These are phyloP conservation scores for Enoplosus armatus DNA, from an alignment of 2,797 vertebrate species.

Conservation along the genomic window DNA sequence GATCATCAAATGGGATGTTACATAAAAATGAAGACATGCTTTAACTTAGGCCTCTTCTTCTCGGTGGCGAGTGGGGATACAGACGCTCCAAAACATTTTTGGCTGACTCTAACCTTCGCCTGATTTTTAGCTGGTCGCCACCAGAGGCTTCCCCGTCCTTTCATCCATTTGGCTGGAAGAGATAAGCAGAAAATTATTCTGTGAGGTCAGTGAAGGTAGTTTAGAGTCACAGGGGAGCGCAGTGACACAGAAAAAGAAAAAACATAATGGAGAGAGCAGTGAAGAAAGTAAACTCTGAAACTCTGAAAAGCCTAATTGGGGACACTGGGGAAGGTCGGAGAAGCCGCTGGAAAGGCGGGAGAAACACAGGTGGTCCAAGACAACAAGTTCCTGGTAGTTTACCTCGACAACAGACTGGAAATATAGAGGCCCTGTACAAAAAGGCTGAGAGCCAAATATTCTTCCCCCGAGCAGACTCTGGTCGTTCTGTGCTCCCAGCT, in stretches of 20 bases:
- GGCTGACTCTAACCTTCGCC: not conserved
- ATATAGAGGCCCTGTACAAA: no score
- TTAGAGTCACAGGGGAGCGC: conserved; percentile 13
- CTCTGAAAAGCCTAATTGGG: conserved; percentile 2
- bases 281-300: conserved; percentile 7
- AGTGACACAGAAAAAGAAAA: conserved; percentile 13
- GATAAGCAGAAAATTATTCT: not conserved
- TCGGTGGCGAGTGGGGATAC: not conserved
- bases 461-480: not conserved
- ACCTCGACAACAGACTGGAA: no score
- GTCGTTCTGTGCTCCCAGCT: not conserved
- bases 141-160: not conserved
- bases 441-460: no score
- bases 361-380: not conserved
- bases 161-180: not conserved
- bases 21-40: not conserved
- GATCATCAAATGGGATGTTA: no score
- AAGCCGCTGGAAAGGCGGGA: not conserved
- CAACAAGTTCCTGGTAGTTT: not conserved
- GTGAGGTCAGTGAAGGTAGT: not conserved
- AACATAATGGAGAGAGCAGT: not conserved
- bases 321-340: conserved; percentile 12
- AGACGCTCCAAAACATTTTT: not conserved
- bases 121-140: not conserved
- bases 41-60: not conserved